Percentiles rank a stretch among this genome's conserved stretches.
phyloP scores from a whole-genome alignment of 2,888 invertebrate species.

The Drosophila vallismaia region DNA sequence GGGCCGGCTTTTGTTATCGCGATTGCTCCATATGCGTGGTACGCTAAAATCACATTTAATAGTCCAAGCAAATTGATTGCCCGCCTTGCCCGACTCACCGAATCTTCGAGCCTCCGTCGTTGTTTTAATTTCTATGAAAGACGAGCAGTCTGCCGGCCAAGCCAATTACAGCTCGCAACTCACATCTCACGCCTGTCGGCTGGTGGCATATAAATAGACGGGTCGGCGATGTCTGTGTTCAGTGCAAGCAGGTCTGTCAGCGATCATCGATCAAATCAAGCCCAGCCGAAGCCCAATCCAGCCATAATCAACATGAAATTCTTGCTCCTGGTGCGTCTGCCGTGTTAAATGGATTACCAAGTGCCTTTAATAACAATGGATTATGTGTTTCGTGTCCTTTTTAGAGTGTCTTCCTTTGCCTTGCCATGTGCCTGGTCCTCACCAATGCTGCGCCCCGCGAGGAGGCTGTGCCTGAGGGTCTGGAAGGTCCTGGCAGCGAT shows the following conservation, averaged over 20 bases:
- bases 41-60: slow-evolving; percentile 76
- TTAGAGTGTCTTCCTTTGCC: slow-evolving; percentile 74
- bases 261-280: slow-evolving; percentile 58
- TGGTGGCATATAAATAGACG: slow-evolving; percentile 70
- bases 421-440: slow-evolving; percentile 65
- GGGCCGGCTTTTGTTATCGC: slow-evolving; percentile 41
- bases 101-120: slow-evolving; percentile 33
- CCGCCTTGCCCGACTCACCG: slow-evolving; percentile 18
- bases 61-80: slow-evolving; percentile 69
- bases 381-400: slow-evolving; percentile 32
- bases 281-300: slow-evolving; percentile 15
- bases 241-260: slow-evolving; percentile 72
- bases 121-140: slow-evolving; percentile 68
- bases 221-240: slow-evolving; percentile 62
- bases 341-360: slow-evolving; percentile 25
- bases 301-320: slow-evolving; percentile 73
- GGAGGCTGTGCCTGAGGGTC: slow-evolving; percentile 78
- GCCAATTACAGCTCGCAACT: slow-evolving; percentile 3
- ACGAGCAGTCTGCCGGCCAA: slow-evolving; percentile 44
- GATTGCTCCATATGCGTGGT: slow-evolving; percentile 62
- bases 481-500: slow-evolving; percentile 76
- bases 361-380: slow-evolving; percentile 36
- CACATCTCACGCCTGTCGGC: slow-evolving; percentile 18
- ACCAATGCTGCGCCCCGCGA: slow-evolving; percentile 78
- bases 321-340: slow-evolving; percentile 75